A percentile compares a stretch with the other conserved stretches of the same genome.
phyloP scores from a whole-genome alignment of 2,888 invertebrate genomes.

The Volucella zonaria region DNA sequence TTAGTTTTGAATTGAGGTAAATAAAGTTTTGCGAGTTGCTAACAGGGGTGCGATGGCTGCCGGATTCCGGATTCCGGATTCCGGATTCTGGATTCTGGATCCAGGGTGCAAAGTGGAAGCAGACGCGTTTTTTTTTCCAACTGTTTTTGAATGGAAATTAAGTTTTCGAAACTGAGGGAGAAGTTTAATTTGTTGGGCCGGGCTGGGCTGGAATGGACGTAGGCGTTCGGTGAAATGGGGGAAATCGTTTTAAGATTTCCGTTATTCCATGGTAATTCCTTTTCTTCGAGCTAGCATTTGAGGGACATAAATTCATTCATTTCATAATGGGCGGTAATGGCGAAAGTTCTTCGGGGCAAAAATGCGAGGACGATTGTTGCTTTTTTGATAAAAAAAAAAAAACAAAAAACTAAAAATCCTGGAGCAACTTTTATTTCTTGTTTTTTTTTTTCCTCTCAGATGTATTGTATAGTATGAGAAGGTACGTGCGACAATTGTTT shows the following conservation, averaged over 20 bases:
- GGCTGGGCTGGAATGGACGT: neutral
- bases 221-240: slow-evolving; percentile 13
- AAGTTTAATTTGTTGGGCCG: slow-evolving; percentile 56
- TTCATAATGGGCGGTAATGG: slow-evolving; percentile 65
- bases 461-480: neutral
- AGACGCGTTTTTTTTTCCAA: too few relatives aligned
- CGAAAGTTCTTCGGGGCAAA: slow-evolving; percentile 53
- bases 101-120: slow-evolving; percentile 30
- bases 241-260: slow-evolving; percentile 46
- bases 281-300: neutral
- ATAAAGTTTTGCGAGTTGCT: slow-evolving; percentile 75
- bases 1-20: slow-evolving; percentile 82
- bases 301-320: slow-evolving; percentile 42
- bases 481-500: slow-evolving; percentile 8
- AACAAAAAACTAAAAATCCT: too few relatives aligned
- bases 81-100: too few relatives aligned
- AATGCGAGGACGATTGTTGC: slow-evolving; percentile 13
- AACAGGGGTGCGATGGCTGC: neutral
- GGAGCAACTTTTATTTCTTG: slow-evolving; percentile 2
- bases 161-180: slow-evolving; percentile 31
- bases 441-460: slow-evolving; percentile 27
- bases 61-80: too few relatives aligned
- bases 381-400: neutral
- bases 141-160: slow-evolving; percentile 32
- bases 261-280: slow-evolving; percentile 1